Percentiles rank a stretch among this genome's conserved stretches.
Evolutionary conservation across 1,140 invertebrate genomes (phyloP).

Genomic region (Bombus soroeensis): DNA sequence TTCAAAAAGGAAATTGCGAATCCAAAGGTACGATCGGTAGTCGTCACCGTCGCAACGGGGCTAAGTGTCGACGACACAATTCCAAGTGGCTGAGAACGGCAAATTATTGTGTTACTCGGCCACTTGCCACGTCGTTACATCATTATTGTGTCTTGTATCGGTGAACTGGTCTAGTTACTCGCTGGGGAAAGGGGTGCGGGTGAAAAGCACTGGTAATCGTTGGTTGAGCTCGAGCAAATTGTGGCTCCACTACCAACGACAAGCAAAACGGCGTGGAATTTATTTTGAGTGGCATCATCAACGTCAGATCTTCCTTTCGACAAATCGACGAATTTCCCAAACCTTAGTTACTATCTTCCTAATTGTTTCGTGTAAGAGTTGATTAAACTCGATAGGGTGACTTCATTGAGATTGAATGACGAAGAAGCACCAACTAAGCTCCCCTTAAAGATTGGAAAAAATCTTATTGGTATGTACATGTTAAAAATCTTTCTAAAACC

Average conservation of each 20-base stretch:
- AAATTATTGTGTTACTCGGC: slow-evolving; percentile 58
- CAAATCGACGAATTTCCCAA: neutral
- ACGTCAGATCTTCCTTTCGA: slow-evolving; percentile 25
- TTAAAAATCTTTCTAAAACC: no score
- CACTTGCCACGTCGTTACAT: slow-evolving; percentile 60
- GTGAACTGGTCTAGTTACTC: slow-evolving; percentile 31
- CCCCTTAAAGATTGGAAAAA: no score
- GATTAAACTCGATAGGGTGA: no score
- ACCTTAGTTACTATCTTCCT: neutral
- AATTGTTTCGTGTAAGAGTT: neutral
- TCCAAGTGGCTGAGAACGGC: slow-evolving; percentile 39
- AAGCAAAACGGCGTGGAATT: slow-evolving; percentile 12
- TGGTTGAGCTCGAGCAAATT: slow-evolving; percentile 50
- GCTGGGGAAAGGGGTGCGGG: neutral
- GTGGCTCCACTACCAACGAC: slow-evolving; percentile 36
- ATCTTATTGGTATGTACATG: no score
- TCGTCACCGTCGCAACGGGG: neutral
- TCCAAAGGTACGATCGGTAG: slow-evolving; percentile 21
- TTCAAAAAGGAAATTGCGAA: neutral
- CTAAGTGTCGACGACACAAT: slow-evolving; percentile 39
- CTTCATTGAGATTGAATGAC: neutral
- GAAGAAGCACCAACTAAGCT: neutral
- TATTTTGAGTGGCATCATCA: slow-evolving; percentile 33
- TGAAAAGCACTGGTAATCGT: slow-evolving; percentile 39
- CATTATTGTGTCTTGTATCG: slow-evolving; percentile 54